A percentile compares a stretch with the other conserved stretches of the same genome.
Evolutionary conservation across 1,140 invertebrate genomes (phyloP).

Genomic region (Nasonia giraulti): DNA sequence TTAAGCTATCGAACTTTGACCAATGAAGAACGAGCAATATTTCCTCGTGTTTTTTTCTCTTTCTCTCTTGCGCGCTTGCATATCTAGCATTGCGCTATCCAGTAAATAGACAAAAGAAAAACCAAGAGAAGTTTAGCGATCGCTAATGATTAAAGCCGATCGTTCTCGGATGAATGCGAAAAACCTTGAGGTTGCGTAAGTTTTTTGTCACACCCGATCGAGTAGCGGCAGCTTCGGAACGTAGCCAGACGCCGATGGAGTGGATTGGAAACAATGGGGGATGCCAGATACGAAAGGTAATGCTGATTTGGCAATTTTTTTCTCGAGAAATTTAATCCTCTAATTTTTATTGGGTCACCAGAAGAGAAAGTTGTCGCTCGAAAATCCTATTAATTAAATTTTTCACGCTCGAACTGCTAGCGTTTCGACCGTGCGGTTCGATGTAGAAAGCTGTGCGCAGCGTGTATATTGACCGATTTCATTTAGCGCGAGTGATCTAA

Average conservation of each 20-base stretch:
- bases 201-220: constrained; percentile 32
- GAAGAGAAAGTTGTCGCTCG: constrained; percentile 24
- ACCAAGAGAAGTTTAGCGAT: neutral
- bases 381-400: constrained; percentile 14
- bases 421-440: neutral
- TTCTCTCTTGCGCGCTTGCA: too few relatives aligned
- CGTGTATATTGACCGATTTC: neutral
- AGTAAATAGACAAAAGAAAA: neutral
- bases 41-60: neutral
- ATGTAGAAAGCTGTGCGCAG: neutral
- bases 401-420: neutral
- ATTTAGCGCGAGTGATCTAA: neutral
- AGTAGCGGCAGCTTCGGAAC: neutral
- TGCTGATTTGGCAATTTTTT: constrained; percentile 14
- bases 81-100: neutral
- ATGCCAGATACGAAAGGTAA: constrained; percentile 11
- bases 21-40: neutral
- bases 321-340: neutral
- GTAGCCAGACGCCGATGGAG: neutral
- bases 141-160: constrained; percentile 7
- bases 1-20: neutral
- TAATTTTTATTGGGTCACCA: constrained; percentile 18
- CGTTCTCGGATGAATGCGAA: constrained; percentile 7
- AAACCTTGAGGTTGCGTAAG: constrained; percentile 38
- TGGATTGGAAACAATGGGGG: constrained; percentile 21